phyloP scores from a whole-genome alignment of 2,888 invertebrate species.

The Rhyacophila evoluta region DNA sequence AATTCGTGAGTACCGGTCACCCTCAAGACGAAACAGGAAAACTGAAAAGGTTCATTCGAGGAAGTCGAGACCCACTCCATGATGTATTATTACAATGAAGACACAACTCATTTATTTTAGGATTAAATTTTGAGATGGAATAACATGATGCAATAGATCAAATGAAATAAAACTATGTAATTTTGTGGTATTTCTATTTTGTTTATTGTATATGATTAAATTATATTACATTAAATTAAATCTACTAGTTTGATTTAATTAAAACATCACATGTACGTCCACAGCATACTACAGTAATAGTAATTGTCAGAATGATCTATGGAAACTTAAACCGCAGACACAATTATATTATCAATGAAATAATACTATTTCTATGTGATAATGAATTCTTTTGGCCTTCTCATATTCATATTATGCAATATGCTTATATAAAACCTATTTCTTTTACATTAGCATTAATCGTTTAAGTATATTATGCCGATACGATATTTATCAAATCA shows the following conservation, averaged over 20 bases:
- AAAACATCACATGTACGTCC: constrained; percentile 49
- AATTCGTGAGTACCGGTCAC: no score
- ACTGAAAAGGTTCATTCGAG: no score
- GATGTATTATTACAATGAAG: no score
- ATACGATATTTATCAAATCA: constrained; percentile 22
- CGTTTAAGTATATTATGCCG: constrained; percentile 41
- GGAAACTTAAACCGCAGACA: not conserved
- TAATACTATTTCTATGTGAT: not conserved
- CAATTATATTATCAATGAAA: not conserved
- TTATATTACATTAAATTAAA: constrained; percentile 48
- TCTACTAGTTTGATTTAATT: constrained; percentile 41
- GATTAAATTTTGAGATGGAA: no score
- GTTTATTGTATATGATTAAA: constrained; percentile 47
- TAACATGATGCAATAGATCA: no score
- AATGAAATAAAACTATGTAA: not conserved
- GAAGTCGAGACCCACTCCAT: no score
- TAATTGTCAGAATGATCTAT: constrained; percentile 8
- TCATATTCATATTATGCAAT: not conserved
- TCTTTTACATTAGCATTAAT: constrained; percentile 15
- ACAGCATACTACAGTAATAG: constrained; percentile 42
- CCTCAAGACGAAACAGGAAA: no score
- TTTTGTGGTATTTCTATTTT: constrained; percentile 32
- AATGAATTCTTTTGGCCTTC: constrained; percentile 24
- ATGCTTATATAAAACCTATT: constrained; percentile 24
- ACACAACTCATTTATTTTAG: no score